A percentile compares a stretch with the other conserved stretches of the same genome.
Evolutionary conservation across 2,888 invertebrate genomes (phyloP).

Genomic region (Melinaea menophilus): DNA sequence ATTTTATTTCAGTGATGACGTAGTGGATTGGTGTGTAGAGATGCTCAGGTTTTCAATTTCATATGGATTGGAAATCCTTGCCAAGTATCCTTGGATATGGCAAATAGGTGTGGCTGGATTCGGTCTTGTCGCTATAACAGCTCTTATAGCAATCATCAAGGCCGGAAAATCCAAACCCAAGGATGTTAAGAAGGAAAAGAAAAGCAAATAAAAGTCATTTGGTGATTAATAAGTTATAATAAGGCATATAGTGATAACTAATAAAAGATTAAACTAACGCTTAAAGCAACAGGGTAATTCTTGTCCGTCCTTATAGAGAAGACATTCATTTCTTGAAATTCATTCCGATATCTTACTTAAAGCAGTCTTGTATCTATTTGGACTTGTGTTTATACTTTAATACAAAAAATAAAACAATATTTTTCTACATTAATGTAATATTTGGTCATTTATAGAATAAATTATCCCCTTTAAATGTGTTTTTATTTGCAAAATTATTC

Average conservation of each 20-base stretch:
- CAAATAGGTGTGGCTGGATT: conserved; percentile 69
- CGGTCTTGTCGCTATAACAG: conserved; percentile 68
- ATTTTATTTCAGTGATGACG: conserved; percentile 65
- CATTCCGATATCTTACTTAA: no score
- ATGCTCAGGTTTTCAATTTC: conserved; percentile 58
- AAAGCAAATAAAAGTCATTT: conserved; percentile 55
- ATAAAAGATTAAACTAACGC: conserved; percentile 7
- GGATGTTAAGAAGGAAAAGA: conserved; percentile 67
- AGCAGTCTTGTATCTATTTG: no score
- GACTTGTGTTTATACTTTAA: no score
- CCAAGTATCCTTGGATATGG: conserved; percentile 71
- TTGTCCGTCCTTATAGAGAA: conserved; percentile 15
- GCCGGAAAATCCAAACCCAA: conserved; percentile 61
- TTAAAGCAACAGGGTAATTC: conserved; percentile 15
- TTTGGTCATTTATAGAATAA: no score
- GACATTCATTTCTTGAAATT: not conserved
- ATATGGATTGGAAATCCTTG: conserved; percentile 55
- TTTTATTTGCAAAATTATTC: no score
- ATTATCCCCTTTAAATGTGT: no score
- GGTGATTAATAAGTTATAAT: not conserved
- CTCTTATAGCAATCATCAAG: conserved; percentile 67
- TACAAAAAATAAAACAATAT: no score
- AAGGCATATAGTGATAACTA: not conserved
- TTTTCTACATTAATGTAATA: no score
- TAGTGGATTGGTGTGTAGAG: conserved; percentile 69